Base-by-base conservation (phyloP, 2,888 invertebrate species). In the Torymus auratus region DNA sequence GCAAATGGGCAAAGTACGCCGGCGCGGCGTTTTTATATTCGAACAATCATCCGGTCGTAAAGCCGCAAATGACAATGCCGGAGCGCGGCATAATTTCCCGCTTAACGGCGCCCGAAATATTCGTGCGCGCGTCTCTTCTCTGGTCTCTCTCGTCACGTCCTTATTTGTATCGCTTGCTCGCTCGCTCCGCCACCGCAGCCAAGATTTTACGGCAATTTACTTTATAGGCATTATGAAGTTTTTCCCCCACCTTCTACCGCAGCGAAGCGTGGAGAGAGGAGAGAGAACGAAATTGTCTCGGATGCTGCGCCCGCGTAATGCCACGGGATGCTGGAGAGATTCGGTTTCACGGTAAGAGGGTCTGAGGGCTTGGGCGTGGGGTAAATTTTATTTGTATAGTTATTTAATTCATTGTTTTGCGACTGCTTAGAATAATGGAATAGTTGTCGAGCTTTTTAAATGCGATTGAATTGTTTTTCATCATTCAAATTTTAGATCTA, bases 131-230 rank as follows among this genome's bases (percentile, higher is more conserved):
- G 12, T 58, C 17, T n/a, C 58, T 12, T 12, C n/a, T n/a, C 13
- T 55, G 12, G 11, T 79, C 80, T 73, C 73, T 83, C 50, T 64
- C 78, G 50, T 73, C 68, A 61, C 64, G 60, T 65, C 83, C 85
- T 85, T 88, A 87, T 88, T 88, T 86, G 86, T 87, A 86, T 87
- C 87, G 85, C 83, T 84, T 73, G 69, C 80, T 77, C 82, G 85
- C 83, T 84, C 73, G 69, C 80, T 78, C 82, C 82, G 81, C 84
- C 83, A 80, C 80, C 82, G 82, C 80, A 14, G 81, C 83, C 78
- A 86, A 86, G 86, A 88, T 88, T 88, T 88, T 84, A 87, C 88
- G 87, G 88, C 88, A 88, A 88, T 88, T 88, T 88, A 87, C 86
- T 86, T 87, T 86, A 87, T 85, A 84, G 86, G 85, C 85, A 85